A percentile compares a stretch with the other conserved stretches of the same genome.
Conservation (phyloP, 1,140 invertebrate species). For the Pararge aegeria region DNA sequence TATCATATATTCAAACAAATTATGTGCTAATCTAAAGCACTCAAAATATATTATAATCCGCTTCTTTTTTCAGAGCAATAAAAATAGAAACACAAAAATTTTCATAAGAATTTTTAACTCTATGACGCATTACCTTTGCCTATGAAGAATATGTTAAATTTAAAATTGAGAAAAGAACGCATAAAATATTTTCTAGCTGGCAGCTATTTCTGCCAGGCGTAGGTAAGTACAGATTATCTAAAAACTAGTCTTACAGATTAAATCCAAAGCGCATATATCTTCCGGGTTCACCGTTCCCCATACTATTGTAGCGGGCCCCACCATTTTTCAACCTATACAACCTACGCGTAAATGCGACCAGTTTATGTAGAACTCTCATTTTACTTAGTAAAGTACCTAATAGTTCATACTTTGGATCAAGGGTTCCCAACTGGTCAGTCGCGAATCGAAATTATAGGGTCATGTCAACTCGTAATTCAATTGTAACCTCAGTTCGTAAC, state of each 20-base stretch:
- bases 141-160: too few relatives aligned
- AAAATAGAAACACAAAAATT: too few relatives aligned
- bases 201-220: neutral
- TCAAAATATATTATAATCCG: too few relatives aligned
- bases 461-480: too few relatives aligned
- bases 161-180: neutral
- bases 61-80: too few relatives aligned
- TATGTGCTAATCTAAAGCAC: too few relatives aligned
- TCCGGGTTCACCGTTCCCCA: conserved; percentile 69
- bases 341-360: conserved; percentile 62
- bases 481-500: too few relatives aligned
- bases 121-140: too few relatives aligned
- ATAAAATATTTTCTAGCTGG: neutral
- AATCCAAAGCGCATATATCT: conserved; percentile 65
- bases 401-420: conserved; percentile 3
- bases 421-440: neutral
- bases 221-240: conserved; percentile 33
- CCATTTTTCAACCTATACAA: conserved; percentile 74
- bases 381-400: conserved; percentile 19
- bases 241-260: conserved; percentile 61
- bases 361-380: conserved; percentile 38
- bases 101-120: too few relatives aligned
- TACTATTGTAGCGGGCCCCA: conserved; percentile 65
- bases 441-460: conserved; percentile 5
- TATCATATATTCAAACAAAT: too few relatives aligned